A percentile compares a stretch with the other conserved stretches of the same genome.
phyloP scores from a whole-genome alignment of 92 coral and sea anemone species.

The Phymanthus crucifer region DNA sequence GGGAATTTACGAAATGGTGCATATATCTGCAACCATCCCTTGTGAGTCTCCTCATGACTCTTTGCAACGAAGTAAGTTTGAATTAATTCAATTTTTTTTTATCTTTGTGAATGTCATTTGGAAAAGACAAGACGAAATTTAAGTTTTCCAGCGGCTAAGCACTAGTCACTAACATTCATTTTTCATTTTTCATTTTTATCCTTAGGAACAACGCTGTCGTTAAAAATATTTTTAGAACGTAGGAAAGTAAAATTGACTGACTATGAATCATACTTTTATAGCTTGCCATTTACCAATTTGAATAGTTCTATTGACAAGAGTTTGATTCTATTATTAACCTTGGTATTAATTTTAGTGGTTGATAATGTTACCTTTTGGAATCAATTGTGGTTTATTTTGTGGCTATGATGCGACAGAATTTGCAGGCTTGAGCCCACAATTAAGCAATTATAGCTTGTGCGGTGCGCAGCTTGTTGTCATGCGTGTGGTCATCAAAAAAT shows the following conservation, averaged over 20 bases:
- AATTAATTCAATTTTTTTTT: no score
- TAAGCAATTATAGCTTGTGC: conserved; percentile 63
- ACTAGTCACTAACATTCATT: background rate
- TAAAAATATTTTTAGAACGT: background rate
- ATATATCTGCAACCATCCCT: no score
- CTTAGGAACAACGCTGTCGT: background rate
- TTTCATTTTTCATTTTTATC: background rate
- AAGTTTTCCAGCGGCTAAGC: no score
- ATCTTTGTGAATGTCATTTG: no score
- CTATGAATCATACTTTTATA: background rate
- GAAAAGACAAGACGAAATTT: no score
- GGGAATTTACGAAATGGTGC: no score
- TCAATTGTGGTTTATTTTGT: background rate
- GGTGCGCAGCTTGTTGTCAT: conserved; percentile 76
- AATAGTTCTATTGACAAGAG: background rate
- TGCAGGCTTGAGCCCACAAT: conserved; percentile 25
- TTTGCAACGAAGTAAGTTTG: background rate
- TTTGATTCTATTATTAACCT: background rate
- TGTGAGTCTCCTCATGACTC: background rate
- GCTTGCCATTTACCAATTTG: background rate
- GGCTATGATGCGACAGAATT: background rate
- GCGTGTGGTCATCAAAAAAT: conserved; percentile 84
- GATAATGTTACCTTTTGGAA: background rate
- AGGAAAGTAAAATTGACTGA: background rate
- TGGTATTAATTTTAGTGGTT: background rate